These are phyloP conservation scores for Drosophila percnosoma DNA, from an alignment of 2,888 invertebrate species.

Conservation along the genomic window DNA sequence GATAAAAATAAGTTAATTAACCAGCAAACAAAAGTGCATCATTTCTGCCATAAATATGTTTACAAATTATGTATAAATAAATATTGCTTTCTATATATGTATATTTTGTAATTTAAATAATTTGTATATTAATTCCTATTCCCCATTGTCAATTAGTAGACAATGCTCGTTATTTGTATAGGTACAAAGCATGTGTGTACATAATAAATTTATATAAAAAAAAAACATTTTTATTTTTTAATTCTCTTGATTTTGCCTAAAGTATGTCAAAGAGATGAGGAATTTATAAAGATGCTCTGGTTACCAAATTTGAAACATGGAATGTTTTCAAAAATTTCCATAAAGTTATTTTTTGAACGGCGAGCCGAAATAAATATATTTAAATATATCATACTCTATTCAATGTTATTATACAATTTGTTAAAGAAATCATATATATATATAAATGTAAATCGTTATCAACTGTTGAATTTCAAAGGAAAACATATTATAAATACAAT, in stretches of 20 bases:
- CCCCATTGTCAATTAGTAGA: constrained; percentile 6
- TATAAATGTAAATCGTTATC: constrained; percentile 19
- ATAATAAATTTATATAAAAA: background rate
- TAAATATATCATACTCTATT: constrained; percentile 15
- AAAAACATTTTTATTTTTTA: background rate
- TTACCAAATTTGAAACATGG: constrained; percentile 4
- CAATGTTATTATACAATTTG: constrained; percentile 25
- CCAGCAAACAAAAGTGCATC: constrained; percentile 17
- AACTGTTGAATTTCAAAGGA: constrained; percentile 33
- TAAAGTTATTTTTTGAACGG: background rate
- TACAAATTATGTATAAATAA: constrained; percentile 56
- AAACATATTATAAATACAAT: constrained; percentile 16
- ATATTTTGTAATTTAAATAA: constrained; percentile 39
- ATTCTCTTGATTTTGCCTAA: constrained; percentile 2
- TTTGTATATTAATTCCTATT: constrained; percentile 11
- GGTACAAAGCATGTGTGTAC: constrained; percentile 13
- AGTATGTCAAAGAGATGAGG: background rate
- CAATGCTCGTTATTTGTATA: constrained; percentile 8
- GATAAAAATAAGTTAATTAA: constrained; percentile 9
- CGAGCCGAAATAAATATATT: background rate
- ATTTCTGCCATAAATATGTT: constrained; percentile 67
- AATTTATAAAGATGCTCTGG: constrained; percentile 2
- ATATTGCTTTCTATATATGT: constrained; percentile 36
- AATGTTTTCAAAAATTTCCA: background rate
- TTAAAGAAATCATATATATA: constrained; percentile 14